Percentiles rank a stretch among this genome's conserved stretches.
phyloP scores from a whole-genome alignment of 2,888 invertebrate genomes.

The Nezara viridula region DNA sequence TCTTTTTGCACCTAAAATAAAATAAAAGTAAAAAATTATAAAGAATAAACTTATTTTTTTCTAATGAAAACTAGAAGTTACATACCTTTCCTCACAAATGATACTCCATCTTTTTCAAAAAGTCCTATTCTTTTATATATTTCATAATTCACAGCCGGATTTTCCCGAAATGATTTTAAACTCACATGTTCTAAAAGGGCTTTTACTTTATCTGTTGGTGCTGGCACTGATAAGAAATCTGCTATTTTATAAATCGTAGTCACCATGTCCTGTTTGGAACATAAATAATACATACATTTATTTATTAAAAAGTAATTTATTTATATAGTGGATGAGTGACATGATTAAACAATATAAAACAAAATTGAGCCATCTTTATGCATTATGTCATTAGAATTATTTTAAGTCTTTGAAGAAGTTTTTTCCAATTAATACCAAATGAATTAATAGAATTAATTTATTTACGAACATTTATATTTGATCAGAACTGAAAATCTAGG shows the following conservation, averaged over 20 bases:
- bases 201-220: constrained; percentile 69
- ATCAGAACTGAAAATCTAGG: too few relatives aligned
- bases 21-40: neutral
- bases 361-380: too few relatives aligned
- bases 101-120: constrained; percentile 64
- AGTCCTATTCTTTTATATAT: constrained; percentile 65
- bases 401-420: too few relatives aligned
- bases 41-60: neutral
- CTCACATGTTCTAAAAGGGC: constrained; percentile 70
- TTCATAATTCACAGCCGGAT: constrained; percentile 71
- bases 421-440: too few relatives aligned
- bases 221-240: constrained; percentile 12
- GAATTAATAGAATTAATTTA: neutral
- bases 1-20: constrained; percentile 10
- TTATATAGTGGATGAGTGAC: neutral
- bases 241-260: constrained; percentile 42
- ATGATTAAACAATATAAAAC: too few relatives aligned
- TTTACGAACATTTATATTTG: too few relatives aligned
- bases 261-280: constrained; percentile 47
- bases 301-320: neutral
- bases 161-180: constrained; percentile 72
- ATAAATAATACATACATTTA: neutral
- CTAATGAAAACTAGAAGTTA: neutral
- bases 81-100: neutral
- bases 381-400: too few relatives aligned